These are phyloP conservation scores for Poeciliopsis paucimaculata DNA, from an alignment of 2,797 vertebrate genomes.

Conservation along the genomic window DNA sequence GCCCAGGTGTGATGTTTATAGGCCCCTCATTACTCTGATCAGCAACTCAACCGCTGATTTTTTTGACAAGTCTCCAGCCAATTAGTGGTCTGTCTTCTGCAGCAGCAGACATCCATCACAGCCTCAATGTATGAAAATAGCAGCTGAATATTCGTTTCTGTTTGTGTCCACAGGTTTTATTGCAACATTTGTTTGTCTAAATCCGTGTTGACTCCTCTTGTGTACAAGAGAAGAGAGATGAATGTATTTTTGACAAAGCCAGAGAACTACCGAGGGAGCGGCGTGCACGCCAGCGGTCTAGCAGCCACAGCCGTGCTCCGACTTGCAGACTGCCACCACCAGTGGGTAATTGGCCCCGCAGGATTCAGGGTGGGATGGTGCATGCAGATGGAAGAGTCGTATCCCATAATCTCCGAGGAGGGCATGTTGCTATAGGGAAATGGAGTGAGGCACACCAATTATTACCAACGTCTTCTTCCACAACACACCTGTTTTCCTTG, in stretches of 20 bases:
- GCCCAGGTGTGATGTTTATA: conserved; percentile 77
- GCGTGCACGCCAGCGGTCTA: conserved; percentile 59
- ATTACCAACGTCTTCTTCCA: conserved; percentile 75
- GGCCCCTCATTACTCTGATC: conserved; percentile 74
- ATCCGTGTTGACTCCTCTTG: neutral
- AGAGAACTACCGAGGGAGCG: conserved; percentile 61
- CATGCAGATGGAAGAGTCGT: conserved; percentile 58
- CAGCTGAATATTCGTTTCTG: neutral
- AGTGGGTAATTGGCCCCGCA: conserved; percentile 82
- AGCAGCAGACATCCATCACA: conserved; percentile 5
- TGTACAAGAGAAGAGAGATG: conserved; percentile 25
- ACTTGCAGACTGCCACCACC: conserved; percentile 80
- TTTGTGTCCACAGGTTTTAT: neutral
- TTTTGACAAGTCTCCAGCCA: conserved; percentile 65
- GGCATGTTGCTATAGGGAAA: conserved; percentile 78
- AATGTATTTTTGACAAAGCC: conserved; percentile 44
- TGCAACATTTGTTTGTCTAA: conserved; percentile 1
- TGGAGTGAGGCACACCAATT: conserved; percentile 77
- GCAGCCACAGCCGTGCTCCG: conserved; percentile 79
- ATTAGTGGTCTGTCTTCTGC: conserved; percentile 59
- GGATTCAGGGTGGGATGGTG: conserved; percentile 63
- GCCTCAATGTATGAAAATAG: neutral
- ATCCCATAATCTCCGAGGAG: conserved; percentile 77
- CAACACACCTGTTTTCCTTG: conserved; percentile 75
- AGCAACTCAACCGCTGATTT: conserved; percentile 66